These are phyloP conservation scores for Pseudolaguvia tuberculata DNA, from an alignment of 2,113 vertebrate genomes.

Conservation along the genomic window DNA sequence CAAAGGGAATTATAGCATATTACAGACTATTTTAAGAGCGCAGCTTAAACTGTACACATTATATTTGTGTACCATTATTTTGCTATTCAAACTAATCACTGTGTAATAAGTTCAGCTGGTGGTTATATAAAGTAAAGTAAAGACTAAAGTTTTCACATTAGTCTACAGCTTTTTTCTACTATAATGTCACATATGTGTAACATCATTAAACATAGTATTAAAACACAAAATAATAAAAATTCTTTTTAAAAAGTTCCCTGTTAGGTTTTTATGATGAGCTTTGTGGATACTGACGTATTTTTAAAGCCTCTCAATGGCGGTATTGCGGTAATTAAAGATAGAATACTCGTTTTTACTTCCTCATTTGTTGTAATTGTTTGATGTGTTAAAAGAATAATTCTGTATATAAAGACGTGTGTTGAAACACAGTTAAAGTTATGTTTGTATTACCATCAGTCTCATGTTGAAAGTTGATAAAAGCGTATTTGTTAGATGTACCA, in stretches of 20 bases:
- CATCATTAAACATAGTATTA: too few relatives aligned
- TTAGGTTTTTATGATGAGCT: too few relatives aligned
- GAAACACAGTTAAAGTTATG: background rate
- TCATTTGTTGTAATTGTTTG: background rate
- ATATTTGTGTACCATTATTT: background rate
- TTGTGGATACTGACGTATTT: background rate
- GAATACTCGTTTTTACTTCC: background rate
- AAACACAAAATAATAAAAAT: too few relatives aligned
- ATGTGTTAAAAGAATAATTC: background rate
- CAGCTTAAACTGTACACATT: background rate
- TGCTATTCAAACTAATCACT: too few relatives aligned
- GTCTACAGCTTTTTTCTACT: too few relatives aligned
- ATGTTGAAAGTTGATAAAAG: slow-evolving; percentile 86
- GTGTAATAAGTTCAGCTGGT: too few relatives aligned
- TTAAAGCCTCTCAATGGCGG: background rate
- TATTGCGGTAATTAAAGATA: background rate
- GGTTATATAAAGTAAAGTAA: too few relatives aligned
- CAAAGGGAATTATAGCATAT: background rate
- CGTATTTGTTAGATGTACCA: slow-evolving; percentile 79
- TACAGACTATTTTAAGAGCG: background rate
- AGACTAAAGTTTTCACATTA: too few relatives aligned
- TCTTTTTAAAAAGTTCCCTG: too few relatives aligned
- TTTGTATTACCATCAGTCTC: slow-evolving; percentile 75
- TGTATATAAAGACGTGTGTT: background rate
- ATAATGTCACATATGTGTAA: too few relatives aligned